These are phyloP conservation scores for Chlamydotis undulata DNA, from an alignment of 2,113 vertebrate genomes.

Conservation along the genomic window DNA sequence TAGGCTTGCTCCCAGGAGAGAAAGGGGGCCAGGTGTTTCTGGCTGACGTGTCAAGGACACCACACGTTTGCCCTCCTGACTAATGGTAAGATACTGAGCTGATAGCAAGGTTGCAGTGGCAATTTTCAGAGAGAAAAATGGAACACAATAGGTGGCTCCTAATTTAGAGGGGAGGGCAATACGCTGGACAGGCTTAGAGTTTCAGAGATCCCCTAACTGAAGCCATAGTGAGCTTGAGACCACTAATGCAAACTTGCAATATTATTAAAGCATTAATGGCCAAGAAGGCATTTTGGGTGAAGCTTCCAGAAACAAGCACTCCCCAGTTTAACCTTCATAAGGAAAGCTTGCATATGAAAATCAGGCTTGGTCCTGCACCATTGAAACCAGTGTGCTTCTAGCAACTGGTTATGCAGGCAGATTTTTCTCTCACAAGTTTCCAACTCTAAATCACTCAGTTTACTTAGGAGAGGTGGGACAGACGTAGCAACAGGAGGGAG, in stretches of 20 bases:
- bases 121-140: constrained; percentile 47
- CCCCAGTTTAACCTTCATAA: background rate
- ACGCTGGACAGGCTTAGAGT: background rate
- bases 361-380: background rate
- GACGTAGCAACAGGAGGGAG: background rate
- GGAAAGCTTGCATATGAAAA: background rate
- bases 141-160: constrained; percentile 33
- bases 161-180: constrained; percentile 40
- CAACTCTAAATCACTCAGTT: background rate
- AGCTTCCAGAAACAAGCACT: background rate
- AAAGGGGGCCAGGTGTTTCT: constrained; percentile 12
- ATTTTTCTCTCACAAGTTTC: background rate
- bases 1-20: constrained; percentile 27
- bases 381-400: background rate
- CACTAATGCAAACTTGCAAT: background rate
- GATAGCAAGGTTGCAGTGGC: constrained; percentile 35
- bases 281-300: background rate
- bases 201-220: background rate
- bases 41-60: constrained; percentile 59
- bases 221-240: background rate
- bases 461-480: background rate
- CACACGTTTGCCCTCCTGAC: constrained; percentile 17
- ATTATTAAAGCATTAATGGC: background rate
- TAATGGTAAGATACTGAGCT: constrained; percentile 24
- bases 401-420: background rate